Evolutionary conservation across 2,113 vertebrate genomes (phyloP).

Genomic region (Enhydra lutris): DNA sequence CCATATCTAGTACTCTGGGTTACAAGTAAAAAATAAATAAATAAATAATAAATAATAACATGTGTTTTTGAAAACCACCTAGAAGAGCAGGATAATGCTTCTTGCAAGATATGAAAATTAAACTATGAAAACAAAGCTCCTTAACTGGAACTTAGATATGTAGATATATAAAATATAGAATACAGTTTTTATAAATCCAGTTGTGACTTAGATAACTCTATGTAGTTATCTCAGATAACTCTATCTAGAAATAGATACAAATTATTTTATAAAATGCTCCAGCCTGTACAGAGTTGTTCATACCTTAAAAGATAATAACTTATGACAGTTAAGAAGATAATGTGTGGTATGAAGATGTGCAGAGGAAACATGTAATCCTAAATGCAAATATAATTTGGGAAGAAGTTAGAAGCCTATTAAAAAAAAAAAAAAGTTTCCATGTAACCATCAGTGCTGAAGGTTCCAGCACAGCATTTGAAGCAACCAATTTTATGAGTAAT

Average conservation of each 20-base stretch:
- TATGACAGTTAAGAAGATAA: not conserved
- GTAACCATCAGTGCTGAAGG: slow-evolving; percentile 28
- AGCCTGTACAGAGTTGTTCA: not conserved
- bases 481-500: slow-evolving; percentile 41
- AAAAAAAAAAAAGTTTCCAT: not conserved
- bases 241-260: not conserved
- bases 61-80: not conserved
- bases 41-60: not conserved
- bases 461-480: slow-evolving; percentile 44
- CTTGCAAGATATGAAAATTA: not conserved
- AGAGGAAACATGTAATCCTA: not conserved
- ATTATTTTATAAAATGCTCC: not conserved
- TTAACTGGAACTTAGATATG: not conserved
- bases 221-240: not conserved
- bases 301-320: slow-evolving; percentile 13
- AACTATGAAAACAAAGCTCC: not conserved
- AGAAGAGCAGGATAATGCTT: not conserved
- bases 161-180: not conserved
- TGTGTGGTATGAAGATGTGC: not conserved
- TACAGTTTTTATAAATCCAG: not conserved
- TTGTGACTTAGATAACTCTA: not conserved
- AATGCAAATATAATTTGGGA: slow-evolving; percentile 3
- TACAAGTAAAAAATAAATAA: not conserved
- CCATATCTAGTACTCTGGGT: not conserved
- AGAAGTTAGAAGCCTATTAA: not conserved